Percentiles rank a stretch among this genome's conserved stretches.
phyloP scores from a whole-genome alignment of 2,888 invertebrate genomes.

The Leistus spinibarbis region DNA sequence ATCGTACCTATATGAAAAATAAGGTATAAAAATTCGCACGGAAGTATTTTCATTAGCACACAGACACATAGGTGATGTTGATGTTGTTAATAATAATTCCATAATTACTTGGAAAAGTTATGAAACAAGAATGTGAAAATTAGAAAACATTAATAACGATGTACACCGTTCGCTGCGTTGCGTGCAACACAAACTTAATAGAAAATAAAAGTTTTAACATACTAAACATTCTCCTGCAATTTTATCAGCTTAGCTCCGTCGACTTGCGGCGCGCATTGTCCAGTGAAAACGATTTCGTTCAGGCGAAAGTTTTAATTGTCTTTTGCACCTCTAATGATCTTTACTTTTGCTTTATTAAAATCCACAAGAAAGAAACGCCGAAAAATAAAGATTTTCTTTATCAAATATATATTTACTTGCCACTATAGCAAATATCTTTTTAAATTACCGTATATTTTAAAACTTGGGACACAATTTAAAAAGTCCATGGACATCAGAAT shows the following conservation, averaged over 20 bases:
- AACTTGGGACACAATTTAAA: not conserved
- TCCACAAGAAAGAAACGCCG: not conserved
- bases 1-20: no score
- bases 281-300: not conserved
- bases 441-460: not conserved
- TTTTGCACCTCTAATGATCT: not conserved
- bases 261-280: not conserved
- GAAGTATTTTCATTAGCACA: not conserved
- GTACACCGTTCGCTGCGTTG: constrained; percentile 3
- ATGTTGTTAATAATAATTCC: constrained; percentile 17
- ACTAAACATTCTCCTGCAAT: not conserved
- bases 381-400: no score
- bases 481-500: not conserved
- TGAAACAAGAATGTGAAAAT: constrained; percentile 34
- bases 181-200: not conserved
- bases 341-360: not conserved
- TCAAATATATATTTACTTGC: no score
- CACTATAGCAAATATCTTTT: no score
- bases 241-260: not conserved
- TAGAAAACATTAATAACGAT: constrained; percentile 27
- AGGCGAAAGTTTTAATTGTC: not conserved
- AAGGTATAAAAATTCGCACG: no score
- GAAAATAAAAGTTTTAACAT: not conserved
- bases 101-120: constrained; percentile 23
- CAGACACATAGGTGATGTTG: not conserved